These are phyloP conservation scores for Rotaria socialis DNA, from an alignment of 2,888 invertebrate genomes.

Conservation along the genomic window DNA sequence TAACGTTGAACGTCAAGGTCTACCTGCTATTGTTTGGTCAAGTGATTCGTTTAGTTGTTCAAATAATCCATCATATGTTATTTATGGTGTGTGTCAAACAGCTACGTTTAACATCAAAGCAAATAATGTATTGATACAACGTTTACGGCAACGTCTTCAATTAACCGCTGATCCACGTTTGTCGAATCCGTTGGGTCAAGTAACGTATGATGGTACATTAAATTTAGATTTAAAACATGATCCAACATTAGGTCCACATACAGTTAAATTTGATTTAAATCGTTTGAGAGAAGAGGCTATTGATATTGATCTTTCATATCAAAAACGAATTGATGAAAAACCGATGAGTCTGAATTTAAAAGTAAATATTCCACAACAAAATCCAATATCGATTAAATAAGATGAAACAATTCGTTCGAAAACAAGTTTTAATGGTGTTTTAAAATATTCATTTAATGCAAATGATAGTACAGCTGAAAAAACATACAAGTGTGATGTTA, in stretches of 20 bases:
- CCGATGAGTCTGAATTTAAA: background rate
- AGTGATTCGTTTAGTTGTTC: background rate
- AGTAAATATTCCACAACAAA: background rate
- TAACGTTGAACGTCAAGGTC: background rate
- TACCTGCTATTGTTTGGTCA: background rate
- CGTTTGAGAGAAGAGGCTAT: background rate
- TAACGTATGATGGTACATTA: conserved; percentile 4
- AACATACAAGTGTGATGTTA: background rate
- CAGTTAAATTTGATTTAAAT: background rate
- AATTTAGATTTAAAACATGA: background rate
- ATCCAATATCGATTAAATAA: background rate
- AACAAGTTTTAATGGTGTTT: background rate
- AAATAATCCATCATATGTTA: conserved; percentile 3
- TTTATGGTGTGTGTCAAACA: background rate
- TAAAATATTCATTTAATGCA: conserved; percentile 28
- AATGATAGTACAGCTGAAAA: conserved; percentile 14
- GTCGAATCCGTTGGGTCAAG: background rate
- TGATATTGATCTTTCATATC: background rate
- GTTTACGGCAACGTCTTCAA: background rate
- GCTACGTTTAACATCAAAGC: background rate
- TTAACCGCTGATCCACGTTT: background rate
- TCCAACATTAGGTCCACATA: background rate
- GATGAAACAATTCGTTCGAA: background rate
- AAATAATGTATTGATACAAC: background rate
- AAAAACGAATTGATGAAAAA: background rate